Evolutionary conservation across 2,113 vertebrate species (phyloP), one percentile per base, ranked within the genome.

Genomic region (Barbus barbus): DNA sequence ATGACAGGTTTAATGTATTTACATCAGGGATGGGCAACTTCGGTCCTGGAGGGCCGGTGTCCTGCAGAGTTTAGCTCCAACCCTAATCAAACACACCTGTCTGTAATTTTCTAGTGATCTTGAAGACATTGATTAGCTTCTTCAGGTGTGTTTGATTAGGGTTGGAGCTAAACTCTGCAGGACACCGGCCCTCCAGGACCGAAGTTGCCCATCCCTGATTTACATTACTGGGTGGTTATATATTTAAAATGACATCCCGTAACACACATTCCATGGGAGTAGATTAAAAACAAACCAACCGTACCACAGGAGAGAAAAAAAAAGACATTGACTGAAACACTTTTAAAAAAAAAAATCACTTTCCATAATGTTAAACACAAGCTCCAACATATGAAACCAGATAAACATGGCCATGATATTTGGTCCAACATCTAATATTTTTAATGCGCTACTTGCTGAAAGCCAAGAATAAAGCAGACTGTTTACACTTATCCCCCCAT

Each of bases 401-500:
- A 83, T 36, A 65, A 33, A 56, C 83, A 78, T 58, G 28, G 28
- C 16, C 67, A 22, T 56, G 13, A 20, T 46, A 53, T 79, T 79
- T 69, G 7, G 38, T 81, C 44, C 36, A 69, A 86, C 24, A 75
- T 61, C 26, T 41, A 46, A 33, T 82, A 67, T 16, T 74, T 26
- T 41, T 38, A 74, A 87, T 71, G 46, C 5, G 20, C 6, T 5
- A 44, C 71, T 76, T 22, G 41, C 31, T 78, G 44, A 78, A 82
- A 81, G 72, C 20, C 72, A 56, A 65, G 26, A 86, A 60, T 67
- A 77, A 76, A 51, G 28, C 51, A 72, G 79, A 33, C 78, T 75
- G 84, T 73, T 48, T 38, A 46, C 38, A 74, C 76, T 81, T 24
- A 69, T 22, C 18, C 22, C 14, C 24, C 22, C 24, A 82, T 85